Conservation (phyloP, 2,113 vertebrate species). For the Vicugna pacos region DNA sequence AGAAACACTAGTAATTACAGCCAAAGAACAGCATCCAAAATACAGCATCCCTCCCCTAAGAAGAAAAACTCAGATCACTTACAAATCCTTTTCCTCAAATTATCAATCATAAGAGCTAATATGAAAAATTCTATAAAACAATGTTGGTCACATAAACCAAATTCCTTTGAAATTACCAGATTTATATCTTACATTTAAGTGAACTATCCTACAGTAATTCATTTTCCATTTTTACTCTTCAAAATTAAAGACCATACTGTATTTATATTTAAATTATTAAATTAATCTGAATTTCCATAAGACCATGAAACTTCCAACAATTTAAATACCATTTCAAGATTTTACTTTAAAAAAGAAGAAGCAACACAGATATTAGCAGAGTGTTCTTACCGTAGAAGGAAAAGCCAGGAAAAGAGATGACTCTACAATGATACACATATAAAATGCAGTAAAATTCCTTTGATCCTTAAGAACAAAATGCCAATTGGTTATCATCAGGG, state of each 20-base stretch:
- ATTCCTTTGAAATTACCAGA: not conserved
- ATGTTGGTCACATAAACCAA: not conserved
- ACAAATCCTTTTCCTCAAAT: constrained; percentile 31
- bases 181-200: constrained; percentile 43
- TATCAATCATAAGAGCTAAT: not conserved
- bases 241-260: constrained; percentile 33
- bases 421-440: not conserved
- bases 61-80: not conserved
- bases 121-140: not conserved
- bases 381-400: not conserved
- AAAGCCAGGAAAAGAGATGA: not conserved
- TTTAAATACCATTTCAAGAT: not conserved
- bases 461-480: not conserved
- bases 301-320: not conserved
- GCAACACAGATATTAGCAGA: not conserved
- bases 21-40: not conserved
- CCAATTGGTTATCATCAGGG: not conserved
- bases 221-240: constrained; percentile 16
- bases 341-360: constrained; percentile 42
- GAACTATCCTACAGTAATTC: not conserved
- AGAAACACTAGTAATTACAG: not conserved
- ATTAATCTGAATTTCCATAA: constrained; percentile 37
- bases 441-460: not conserved
- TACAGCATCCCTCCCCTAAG: not conserved
- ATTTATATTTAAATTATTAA: not conserved